Percentiles rank a stretch among this genome's conserved stretches.
Conservation (phyloP, 2,797 vertebrate species). For the Coreius guichenoti region DNA sequence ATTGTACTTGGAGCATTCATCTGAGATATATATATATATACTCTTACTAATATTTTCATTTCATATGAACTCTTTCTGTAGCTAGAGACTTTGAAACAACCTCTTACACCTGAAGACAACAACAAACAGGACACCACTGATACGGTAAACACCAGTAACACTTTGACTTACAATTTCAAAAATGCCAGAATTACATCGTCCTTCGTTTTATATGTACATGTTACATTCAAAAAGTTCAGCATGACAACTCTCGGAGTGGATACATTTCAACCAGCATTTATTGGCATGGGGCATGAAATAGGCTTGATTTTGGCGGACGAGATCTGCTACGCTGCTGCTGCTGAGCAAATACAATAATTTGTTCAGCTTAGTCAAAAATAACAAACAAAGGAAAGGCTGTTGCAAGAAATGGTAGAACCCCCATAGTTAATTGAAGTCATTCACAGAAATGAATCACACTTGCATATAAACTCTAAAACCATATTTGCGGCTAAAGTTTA, state of each 20-base stretch:
- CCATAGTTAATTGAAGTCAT: no score
- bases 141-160: conserved; percentile 62
- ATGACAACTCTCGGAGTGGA: no score
- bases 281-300: no score
- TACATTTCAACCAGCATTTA: no score
- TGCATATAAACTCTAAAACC: not conserved
- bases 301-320: no score
- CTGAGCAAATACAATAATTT: no score
- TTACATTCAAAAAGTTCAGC: not conserved
- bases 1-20: not conserved
- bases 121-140: conserved; percentile 65
- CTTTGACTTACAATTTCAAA: not conserved
- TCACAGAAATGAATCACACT: not conserved
- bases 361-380: no score
- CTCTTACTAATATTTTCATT: not conserved
- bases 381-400: no score
- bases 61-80: conserved; percentile 23
- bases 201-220: not conserved
- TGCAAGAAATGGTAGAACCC: no score
- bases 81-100: conserved; percentile 57
- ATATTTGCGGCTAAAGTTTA: not conserved
- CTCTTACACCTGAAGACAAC: conserved; percentile 61
- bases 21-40: not conserved
- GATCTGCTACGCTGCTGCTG: no score
- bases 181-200: not conserved